Base-by-base conservation (phyloP, 2,888 invertebrate genomes). In the Yponomeuta evonymella region DNA sequence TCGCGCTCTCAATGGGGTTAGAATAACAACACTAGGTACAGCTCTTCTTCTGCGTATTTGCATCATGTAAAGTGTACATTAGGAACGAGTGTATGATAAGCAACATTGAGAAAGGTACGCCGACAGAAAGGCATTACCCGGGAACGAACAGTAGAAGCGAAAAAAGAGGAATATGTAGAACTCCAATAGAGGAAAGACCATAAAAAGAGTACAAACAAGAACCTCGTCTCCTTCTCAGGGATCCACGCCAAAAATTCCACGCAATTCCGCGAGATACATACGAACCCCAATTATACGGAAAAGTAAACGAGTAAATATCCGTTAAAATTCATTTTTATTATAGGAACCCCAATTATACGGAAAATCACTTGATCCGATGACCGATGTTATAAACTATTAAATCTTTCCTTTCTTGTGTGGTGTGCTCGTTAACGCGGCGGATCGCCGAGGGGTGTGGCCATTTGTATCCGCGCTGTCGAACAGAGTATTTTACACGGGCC, bases 361-460 rank as follows among this genome's bases (percentile, higher is more conserved):
- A 63, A 23, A 48, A 68, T 71, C 58, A 62, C 80, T 77, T 78
- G 83, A 82, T 58, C 51, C 51, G 51, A 58, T 58, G 51, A 58
- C 51, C 80, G 82, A 83, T 79, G 80, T 81, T 83, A 84, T 87
- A 84, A 89, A 86, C 86, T 88, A 88, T 87, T 83, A 84, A 82
- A 79, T 75, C 85, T 83, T 81, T 78, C 83, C 90, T 90, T 90
- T 91, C 90, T 91, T 90, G 90, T 87, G 82, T 84, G 83, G 81
- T 81, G 81, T 81, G 88, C 88, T 92, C 91, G 90, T 92, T 92
- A 92, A 88, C 82, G 88, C 83, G 84, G 88, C 83, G 84, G 83
- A 90, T 83, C 85, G 91, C 92, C 90, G 86, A 87, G 85, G 91
- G 91, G 90, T 85, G 87, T 85, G 86, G 81, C 85, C 89, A 88